phyloP scores from a whole-genome alignment of 2,113 vertebrate species.

The Oreocharis arfaki region DNA sequence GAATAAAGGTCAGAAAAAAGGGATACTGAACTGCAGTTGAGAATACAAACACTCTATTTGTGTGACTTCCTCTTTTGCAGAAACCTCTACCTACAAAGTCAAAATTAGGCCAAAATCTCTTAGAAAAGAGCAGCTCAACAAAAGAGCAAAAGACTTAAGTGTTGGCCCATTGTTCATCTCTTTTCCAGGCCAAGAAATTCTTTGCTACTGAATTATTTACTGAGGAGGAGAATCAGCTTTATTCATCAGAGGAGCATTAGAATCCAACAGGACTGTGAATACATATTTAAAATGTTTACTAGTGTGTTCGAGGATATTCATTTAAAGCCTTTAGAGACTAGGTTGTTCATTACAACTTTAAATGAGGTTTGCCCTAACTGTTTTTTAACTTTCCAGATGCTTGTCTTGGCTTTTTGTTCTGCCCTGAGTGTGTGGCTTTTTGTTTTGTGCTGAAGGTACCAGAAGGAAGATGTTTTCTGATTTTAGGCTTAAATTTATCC shows the following conservation, averaged over 20 bases:
- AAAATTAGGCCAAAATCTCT: background rate
- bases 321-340: background rate
- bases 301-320: background rate
- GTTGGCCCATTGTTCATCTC: background rate
- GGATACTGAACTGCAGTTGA: background rate
- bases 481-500: background rate
- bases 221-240: background rate
- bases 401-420: background rate
- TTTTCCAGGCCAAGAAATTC: background rate
- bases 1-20: background rate
- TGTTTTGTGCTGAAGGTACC: background rate
- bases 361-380: background rate
- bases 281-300: conserved; percentile 49
- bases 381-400: background rate
- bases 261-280: conserved; percentile 38
- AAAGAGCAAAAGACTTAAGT: background rate
- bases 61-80: background rate
- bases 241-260: conserved; percentile 30
- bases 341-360: background rate
- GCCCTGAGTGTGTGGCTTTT: accelerated
- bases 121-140: background rate
- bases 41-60: background rate
- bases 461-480: background rate
- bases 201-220: conserved; percentile 32
- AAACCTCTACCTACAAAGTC: background rate